Base-by-base conservation (phyloP, 2,888 invertebrate species). In the Exephanes ischioxanthus region DNA sequence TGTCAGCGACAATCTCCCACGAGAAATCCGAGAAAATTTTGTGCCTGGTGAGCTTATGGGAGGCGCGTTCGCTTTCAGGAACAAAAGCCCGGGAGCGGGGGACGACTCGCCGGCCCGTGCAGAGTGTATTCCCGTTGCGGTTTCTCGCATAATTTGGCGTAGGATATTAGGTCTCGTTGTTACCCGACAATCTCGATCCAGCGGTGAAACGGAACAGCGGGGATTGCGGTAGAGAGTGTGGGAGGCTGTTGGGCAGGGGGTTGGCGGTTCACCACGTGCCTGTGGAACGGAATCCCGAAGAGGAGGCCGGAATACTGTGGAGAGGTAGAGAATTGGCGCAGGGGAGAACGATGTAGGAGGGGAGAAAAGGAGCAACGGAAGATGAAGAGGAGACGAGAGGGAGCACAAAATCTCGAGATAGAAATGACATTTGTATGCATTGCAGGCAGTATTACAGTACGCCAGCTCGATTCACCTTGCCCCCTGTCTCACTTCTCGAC, bases 391-490 rank as follows among this genome's bases (percentile, higher is more conserved):
- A 51, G 63, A 73, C 41, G 61, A 53, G 72, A 80, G 80, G 53
- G 76, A 61, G 67, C 61, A 68, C 67, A 55, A 77, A 80, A 85
- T 73, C 80, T 77, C 53, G 79, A 85, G 80, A 75, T 82, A 66
- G 72, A 84, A 86, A 80, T 68, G 81, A 84, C 83, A 87, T 87
- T 83, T 84, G 85, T 87, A 86, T 87, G 87, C 86, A 87, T 82
- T 86, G 84, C 87, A 77, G 70, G 72, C 88, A 91, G 91, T 92
- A 92, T 91, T 91, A 87, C 90, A 89, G 80, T 89, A 92, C 90
- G 92, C 92, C 90, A 86, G 73, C 80, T 83, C 83, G 83, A 85
- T 85, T 80, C 82, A 70, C 80, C 78, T 73, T 61, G 14, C 81
- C 72, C 72, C 79, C 81, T 41, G 33, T 76, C 72, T 73, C 68